phyloP scores from a whole-genome alignment of 2,113 vertebrate genomes.

The Percopsis transmontana region DNA sequence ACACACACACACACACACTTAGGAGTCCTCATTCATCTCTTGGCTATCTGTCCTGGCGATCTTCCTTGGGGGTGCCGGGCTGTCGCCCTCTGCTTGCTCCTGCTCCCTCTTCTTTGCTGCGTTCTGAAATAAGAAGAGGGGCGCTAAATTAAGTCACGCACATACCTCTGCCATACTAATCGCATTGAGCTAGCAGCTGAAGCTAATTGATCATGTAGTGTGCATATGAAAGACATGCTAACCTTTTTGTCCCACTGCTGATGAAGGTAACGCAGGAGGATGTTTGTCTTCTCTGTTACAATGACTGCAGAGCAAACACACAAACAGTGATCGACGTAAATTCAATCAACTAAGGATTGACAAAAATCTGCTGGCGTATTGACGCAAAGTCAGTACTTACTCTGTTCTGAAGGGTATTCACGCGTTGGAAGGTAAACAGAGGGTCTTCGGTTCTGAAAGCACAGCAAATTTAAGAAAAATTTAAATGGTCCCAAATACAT shows the following conservation, averaged over 20 bases:
- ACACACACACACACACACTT: constrained; percentile 51
- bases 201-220: too few species aligned
- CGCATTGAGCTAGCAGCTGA: too few species aligned
- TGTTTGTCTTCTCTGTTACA: constrained; percentile 99
- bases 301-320: constrained; percentile 83
- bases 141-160: constrained; percentile 40
- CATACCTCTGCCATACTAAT: too few species aligned
- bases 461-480: constrained; percentile 1
- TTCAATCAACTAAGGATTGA: not conserved
- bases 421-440: constrained; percentile 96
- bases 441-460: constrained; percentile 88
- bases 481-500: too few species aligned
- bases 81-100: constrained; percentile 92
- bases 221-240: constrained; percentile 10
- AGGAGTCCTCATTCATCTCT: constrained; percentile 98
- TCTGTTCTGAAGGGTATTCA: constrained; percentile 96
- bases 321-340: not conserved
- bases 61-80: constrained; percentile 91
- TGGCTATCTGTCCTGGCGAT: constrained; percentile 97
- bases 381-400: constrained; percentile 73
- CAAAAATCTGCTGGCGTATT: not conserved
- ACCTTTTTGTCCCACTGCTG: constrained; percentile 99
- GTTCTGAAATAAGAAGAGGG: constrained; percentile 79
- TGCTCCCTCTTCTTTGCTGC: constrained; percentile 97
- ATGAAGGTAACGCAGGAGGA: constrained; percentile 96